Percentiles rank a stretch among this genome's conserved stretches.
Conservation (phyloP, 2,113 vertebrate genomes). For the Grus americana region DNA sequence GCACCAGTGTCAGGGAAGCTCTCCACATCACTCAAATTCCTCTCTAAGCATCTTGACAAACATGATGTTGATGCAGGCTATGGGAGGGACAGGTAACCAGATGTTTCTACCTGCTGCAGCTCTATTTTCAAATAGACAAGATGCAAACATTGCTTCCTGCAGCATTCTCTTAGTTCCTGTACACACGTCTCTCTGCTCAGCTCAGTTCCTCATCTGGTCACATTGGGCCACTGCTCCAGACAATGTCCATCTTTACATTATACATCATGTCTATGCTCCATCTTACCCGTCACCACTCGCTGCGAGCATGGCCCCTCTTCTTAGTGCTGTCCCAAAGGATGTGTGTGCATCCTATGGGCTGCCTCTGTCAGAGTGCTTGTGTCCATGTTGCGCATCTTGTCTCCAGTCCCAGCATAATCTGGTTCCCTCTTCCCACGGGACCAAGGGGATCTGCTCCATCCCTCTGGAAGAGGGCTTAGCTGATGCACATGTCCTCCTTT, state of each 20-base stretch:
- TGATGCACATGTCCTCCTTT: not conserved
- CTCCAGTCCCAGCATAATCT: not conserved
- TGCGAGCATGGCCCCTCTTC: not conserved
- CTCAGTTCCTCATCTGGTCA: not conserved
- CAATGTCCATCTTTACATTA: not conserved
- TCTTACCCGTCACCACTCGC: not conserved
- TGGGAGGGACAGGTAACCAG: not conserved
- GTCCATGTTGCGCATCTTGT: not conserved
- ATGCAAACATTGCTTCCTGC: not conserved
- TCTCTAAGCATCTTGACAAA: not conserved
- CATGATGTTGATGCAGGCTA: accelerated
- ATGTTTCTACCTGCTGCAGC: not conserved
- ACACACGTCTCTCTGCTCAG: accelerated
- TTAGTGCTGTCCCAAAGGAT: not conserved
- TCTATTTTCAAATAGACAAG: not conserved
- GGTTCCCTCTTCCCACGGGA: not conserved
- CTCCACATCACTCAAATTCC: not conserved
- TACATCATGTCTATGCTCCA: accelerated
- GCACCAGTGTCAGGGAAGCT: not conserved
- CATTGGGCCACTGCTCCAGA: not conserved
- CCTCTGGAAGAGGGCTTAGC: not conserved
- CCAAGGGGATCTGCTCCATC: not conserved
- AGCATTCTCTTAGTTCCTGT: not conserved
- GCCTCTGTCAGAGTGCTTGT: accelerated
- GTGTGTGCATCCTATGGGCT: not conserved